phyloP scores from a whole-genome alignment of 2,888 invertebrate genomes.

The Agrenia bidenticulata region DNA sequence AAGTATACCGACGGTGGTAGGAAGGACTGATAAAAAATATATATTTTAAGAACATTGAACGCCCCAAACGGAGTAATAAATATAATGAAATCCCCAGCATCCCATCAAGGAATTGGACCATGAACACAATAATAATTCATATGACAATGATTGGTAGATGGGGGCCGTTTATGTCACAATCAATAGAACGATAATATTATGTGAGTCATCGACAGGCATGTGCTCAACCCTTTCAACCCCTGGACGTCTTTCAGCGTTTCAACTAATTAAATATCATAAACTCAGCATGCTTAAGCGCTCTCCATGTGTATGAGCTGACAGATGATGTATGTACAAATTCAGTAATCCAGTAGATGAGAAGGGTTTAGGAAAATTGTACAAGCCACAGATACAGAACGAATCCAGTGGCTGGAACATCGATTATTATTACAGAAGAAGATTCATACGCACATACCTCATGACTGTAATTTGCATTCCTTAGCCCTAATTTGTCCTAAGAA shows the following conservation, averaged over 20 bases:
- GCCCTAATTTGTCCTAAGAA: conserved; percentile 8
- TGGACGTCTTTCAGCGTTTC: too few relatives aligned
- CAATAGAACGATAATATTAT: neutral
- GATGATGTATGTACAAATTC: too few relatives aligned
- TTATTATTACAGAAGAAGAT: conserved; percentile 1
- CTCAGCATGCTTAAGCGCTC: too few relatives aligned
- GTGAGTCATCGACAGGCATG: conserved; percentile 8
- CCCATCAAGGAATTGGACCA: conserved; percentile 5
- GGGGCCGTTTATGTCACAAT: neutral
- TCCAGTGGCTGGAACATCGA: neutral
- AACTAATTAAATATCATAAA: too few relatives aligned
- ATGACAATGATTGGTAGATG: neutral
- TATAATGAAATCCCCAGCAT: conserved; percentile 1
- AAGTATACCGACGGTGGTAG: too few relatives aligned
- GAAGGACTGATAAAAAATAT: too few relatives aligned
- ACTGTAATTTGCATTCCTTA: conserved; percentile 12
- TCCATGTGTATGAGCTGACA: too few relatives aligned
- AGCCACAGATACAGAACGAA: neutral
- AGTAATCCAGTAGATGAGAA: too few relatives aligned
- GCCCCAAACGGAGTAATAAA: conserved; percentile 4
- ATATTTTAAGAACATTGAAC: too few relatives aligned
- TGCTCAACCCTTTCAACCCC: conserved; percentile 9
- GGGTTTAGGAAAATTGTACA: neutral
- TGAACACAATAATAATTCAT: conserved; percentile 2
- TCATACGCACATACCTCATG: neutral